phyloP scores from a whole-genome alignment of 1,140 invertebrate genomes.

The Metopolophium dirhodum region DNA sequence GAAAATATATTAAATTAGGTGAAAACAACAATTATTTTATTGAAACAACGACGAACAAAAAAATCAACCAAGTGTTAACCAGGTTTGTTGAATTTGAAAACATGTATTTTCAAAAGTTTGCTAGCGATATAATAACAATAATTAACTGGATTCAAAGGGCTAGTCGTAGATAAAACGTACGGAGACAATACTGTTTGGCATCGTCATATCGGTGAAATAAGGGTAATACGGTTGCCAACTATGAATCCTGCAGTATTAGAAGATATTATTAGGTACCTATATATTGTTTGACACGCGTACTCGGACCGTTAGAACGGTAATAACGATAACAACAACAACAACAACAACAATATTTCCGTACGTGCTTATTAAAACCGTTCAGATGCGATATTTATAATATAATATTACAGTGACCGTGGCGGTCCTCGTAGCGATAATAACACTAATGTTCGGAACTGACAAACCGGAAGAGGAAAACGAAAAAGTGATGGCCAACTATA shows the following conservation, averaged over 20 bases:
- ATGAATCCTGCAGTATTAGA: neutral
- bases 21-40: neutral
- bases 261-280: neutral
- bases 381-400: neutral
- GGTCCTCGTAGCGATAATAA: neutral
- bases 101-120: neutral
- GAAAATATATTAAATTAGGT: too few relatives aligned
- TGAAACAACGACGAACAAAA: neutral
- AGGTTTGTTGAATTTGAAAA: neutral
- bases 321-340: conserved; percentile 10
- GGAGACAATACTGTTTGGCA: neutral
- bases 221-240: neutral
- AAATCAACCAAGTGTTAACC: neutral
- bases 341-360: neutral
- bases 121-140: neutral
- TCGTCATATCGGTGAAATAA: neutral
- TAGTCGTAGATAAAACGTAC: neutral
- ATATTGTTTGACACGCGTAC: neutral
- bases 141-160: neutral
- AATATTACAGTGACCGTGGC: neutral
- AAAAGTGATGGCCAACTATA: neutral
- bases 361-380: neutral
- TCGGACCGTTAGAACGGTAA: neutral
- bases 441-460: neutral
- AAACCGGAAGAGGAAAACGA: neutral